Percentiles rank a stretch among this genome's conserved stretches.
These are phyloP conservation scores for Rhopalosiphum nymphaeae DNA, from an alignment of 2,888 invertebrate species.

Conservation along the genomic window DNA sequence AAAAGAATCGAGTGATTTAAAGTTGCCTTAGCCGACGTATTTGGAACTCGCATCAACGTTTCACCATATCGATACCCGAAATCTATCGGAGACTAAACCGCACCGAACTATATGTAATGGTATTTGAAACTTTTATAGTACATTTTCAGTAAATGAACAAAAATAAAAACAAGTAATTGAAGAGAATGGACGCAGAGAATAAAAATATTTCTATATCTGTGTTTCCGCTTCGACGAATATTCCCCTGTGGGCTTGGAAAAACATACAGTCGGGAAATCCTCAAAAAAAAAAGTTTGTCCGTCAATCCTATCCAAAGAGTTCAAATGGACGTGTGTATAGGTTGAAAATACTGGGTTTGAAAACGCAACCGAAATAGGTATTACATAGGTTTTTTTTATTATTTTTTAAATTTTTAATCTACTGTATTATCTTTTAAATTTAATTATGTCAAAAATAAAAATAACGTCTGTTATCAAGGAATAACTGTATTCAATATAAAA, in stretches of 20 bases:
- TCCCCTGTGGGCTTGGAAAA: neutral
- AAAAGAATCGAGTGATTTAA: slow-evolving; percentile 13
- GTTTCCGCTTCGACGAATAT: neutral
- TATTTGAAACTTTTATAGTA: slow-evolving; percentile 17
- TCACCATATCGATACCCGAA: neutral
- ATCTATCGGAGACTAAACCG: neutral
- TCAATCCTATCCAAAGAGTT: neutral
- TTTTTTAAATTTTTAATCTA: neutral
- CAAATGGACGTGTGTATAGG: neutral
- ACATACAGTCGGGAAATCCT: neutral
- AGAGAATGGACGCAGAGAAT: neutral
- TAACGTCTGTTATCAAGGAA: neutral
- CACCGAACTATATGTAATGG: neutral
- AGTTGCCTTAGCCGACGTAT: neutral
- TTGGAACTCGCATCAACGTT: neutral
- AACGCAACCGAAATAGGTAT: neutral
- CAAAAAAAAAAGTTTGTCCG: neutral
- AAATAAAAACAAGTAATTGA: slow-evolving; percentile 34
- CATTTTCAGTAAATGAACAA: neutral
- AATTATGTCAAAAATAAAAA: neutral
- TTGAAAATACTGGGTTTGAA: neutral
- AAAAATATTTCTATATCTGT: slow-evolving; percentile 10
- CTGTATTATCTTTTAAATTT: neutral
- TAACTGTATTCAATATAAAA: slow-evolving; percentile 23
- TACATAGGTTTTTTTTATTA: neutral